Evolutionary conservation across 2,888 invertebrate species (phyloP).

Genomic region (Caenorhabditis japonica): DNA sequence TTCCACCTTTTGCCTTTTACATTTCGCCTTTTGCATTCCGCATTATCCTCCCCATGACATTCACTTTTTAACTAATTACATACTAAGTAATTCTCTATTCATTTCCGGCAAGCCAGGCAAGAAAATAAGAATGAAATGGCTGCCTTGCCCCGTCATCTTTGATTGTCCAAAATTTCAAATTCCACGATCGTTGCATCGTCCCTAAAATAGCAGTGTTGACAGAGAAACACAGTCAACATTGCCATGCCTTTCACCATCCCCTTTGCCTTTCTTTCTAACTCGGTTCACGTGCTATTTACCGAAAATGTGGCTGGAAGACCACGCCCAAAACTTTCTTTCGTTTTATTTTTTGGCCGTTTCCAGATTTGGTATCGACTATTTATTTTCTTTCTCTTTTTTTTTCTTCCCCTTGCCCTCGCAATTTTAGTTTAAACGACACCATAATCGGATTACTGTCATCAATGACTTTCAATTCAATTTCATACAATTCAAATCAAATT

Average conservation of each 20-base stretch:
- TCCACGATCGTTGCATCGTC: conserved; percentile 21
- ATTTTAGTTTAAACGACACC: too few relatives aligned
- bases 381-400: conserved; percentile 1
- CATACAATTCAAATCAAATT: too few relatives aligned
- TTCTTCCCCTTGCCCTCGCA: conserved; percentile 5
- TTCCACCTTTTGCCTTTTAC: too few relatives aligned
- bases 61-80: too few relatives aligned
- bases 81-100: too few relatives aligned
- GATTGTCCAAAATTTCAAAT: conserved; percentile 21
- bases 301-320: conserved; percentile 39
- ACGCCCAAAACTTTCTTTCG: conserved; percentile 37
- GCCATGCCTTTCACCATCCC: conserved; percentile 41
- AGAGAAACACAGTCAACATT: conserved; percentile 54
- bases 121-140: too few relatives aligned
- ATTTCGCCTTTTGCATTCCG: background rate
- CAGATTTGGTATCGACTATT: background rate
- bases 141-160: conserved; percentile 31
- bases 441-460: conserved; percentile 19
- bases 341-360: conserved; percentile 3
- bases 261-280: conserved; percentile 33
- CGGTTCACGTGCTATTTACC: conserved; percentile 52
- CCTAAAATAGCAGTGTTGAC: conserved; percentile 54
- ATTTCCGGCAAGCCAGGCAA: too few relatives aligned
- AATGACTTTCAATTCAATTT: too few relatives aligned
- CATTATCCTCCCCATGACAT: too few relatives aligned